Evolutionary conservation across 2,888 invertebrate genomes (phyloP).

Genomic region (Brachypterus glaber): DNA sequence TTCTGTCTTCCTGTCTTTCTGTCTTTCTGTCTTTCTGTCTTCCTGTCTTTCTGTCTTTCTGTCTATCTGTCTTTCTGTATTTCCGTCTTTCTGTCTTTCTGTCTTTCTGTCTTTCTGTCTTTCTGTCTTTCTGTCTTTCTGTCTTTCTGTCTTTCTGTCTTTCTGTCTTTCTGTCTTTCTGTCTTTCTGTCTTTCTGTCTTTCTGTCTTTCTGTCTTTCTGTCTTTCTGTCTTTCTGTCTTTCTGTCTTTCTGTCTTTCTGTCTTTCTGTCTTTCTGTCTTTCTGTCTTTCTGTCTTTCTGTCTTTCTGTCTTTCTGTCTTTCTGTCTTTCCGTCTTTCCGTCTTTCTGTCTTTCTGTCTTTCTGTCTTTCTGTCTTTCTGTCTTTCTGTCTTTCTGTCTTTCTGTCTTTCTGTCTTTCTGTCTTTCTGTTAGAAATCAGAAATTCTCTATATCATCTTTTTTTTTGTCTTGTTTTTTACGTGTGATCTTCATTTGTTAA

Average conservation of each 20-base stretch:
- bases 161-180: conserved; percentile 11
- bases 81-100: conserved; percentile 6
- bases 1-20: conserved; percentile 1
- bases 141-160: conserved; percentile 11
- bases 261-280: conserved; percentile 13
- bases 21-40: conserved; percentile 3
- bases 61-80: conserved; percentile 3
- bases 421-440: conserved; percentile 12
- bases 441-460: conserved; percentile 29
- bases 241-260: conserved; percentile 13
- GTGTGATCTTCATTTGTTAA: too few relatives aligned
- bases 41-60: conserved; percentile 3
- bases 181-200: conserved; percentile 12
- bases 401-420: conserved; percentile 13
- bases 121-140: conserved; percentile 10
- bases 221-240: conserved; percentile 13
- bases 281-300: conserved; percentile 13
- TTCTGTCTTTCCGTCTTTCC: conserved; percentile 14
- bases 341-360: conserved; percentile 15
- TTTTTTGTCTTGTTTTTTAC: too few relatives aligned
- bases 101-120: conserved; percentile 10
- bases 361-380: conserved; percentile 13
- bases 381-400: conserved; percentile 13
- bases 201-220: conserved; percentile 9
- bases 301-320: conserved; percentile 16